phyloP scores from a whole-genome alignment of 2,113 vertebrate species.

The Athene cunicularia region DNA sequence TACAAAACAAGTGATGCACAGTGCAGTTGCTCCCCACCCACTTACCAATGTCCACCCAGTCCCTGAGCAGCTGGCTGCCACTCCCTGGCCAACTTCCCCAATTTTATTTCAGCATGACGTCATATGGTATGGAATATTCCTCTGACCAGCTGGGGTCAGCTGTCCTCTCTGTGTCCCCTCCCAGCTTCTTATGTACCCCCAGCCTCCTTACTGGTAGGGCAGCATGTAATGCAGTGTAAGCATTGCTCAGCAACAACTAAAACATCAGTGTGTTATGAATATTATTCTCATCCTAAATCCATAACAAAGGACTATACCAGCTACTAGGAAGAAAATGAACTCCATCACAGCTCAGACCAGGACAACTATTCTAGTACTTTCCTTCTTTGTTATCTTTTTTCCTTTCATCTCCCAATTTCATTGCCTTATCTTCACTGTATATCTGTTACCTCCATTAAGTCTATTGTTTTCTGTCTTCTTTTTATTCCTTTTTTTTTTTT shows the following conservation, averaged over 20 bases:
- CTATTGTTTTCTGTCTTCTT: neutral
- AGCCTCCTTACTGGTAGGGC: neutral
- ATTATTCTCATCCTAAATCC: neutral
- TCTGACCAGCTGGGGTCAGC: neutral
- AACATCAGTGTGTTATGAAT: neutral
- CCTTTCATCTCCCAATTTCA: slow-evolving; percentile 5
- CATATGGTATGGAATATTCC: neutral
- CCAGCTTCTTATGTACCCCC: neutral
- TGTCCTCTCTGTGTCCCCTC: neutral
- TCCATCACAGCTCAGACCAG: neutral
- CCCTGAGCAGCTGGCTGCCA: neutral
- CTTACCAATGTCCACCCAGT: neutral
- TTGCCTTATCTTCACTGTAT: slow-evolving; percentile 12
- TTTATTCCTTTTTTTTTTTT: neutral
- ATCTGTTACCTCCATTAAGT: neutral
- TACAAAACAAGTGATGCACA: neutral
- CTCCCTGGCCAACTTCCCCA: neutral
- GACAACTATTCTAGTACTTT: neutral
- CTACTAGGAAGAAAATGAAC: neutral
- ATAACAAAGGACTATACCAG: neutral
- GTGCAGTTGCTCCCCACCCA: neutral
- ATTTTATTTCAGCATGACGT: neutral
- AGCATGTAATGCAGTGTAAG: neutral
- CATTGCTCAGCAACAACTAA: neutral
- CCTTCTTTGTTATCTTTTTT: slow-evolving; percentile 5